A percentile compares a stretch with the other conserved stretches of the same genome.
These are phyloP conservation scores for Pempheris klunzingeri DNA, from an alignment of 2,797 vertebrate species.

Conservation along the genomic window DNA sequence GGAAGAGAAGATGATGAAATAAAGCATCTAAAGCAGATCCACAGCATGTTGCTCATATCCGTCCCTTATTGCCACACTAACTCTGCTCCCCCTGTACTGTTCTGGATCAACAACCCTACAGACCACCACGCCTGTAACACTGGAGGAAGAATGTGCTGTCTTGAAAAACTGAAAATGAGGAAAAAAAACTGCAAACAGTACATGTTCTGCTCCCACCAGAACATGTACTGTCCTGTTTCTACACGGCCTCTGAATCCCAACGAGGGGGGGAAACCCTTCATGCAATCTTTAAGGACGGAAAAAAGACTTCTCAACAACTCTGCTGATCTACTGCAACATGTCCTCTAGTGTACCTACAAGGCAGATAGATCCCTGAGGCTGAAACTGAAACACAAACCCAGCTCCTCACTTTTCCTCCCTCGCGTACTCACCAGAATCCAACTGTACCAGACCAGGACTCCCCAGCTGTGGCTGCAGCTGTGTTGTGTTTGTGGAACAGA, in stretches of 20 bases:
- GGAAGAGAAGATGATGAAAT: not conserved
- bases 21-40: not conserved
- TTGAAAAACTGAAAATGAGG: not conserved
- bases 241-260: not conserved
- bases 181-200: too few species aligned
- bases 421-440: not conserved
- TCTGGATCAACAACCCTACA: slow-evolving; percentile 3
- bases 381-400: slow-evolving; percentile 1
- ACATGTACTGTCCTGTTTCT: not conserved
- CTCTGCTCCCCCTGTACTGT: not conserved
- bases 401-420: not conserved
- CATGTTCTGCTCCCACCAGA: not conserved
- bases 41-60: not conserved
- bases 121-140: too few species aligned
- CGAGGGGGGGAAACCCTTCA: not conserved
- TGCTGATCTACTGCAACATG: not conserved
- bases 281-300: not conserved
- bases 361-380: not conserved
- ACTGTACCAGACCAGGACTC: too few species aligned
- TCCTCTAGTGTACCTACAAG: slow-evolving; percentile 1
- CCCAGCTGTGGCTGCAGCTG: too few species aligned
- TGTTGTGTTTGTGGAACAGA: too few species aligned
- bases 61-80: not conserved
- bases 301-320: not conserved
- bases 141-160: not conserved